Base-by-base conservation (phyloP, 2,888 invertebrate genomes). In the Congeria kusceri region DNA sequence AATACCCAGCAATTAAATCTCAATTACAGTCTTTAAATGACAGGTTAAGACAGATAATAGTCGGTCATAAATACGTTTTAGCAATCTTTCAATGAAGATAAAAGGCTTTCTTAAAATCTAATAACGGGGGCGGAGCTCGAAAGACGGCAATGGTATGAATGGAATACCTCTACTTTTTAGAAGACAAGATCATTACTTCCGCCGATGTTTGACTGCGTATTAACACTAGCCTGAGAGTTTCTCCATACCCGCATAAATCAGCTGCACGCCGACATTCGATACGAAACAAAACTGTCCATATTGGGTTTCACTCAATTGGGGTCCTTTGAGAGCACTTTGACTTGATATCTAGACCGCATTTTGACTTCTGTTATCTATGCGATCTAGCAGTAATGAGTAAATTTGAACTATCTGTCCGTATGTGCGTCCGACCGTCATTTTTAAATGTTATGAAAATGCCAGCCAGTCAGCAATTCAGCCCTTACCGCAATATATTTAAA, bases 1-100 rank as follows among this genome's bases (percentile, higher is more conserved):
- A 68, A 68, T 47, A 62, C 44, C 29, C 46, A 68, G 67, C 64
- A 75, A 75, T 75, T 75, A 62, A 64, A 67, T 28, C 46, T 39
- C 47, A 68, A 68, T 68, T 75, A 68, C 29, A 25, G 23, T 3
- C 28, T 3, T 23, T 15, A 63, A 68, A 75, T 75, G 67, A 68
- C 57, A 58, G 62, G 68, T 68, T 68, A 25, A 46, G 28, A 47
- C 64, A 44, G 18, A 56, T 63, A 75, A 63, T 68, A 53, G 67
- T 64, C 63, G 68, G 58, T 68, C 46, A 68, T 67, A 63, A 68
- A 68, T 57, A 62, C 68, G n/a, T 63, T 66, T 75, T 68, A 64
- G 56, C 67, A 63, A 64, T 75, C 28, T 32, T 57, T n/a, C 53
- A 56, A 32, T n/a, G 47, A 18, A 58, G 56, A 68, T 68, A 75